Percentiles rank a stretch among this genome's conserved stretches.
These are phyloP conservation scores for Nymphicus hollandicus DNA, from an alignment of 2,113 vertebrate genomes.

Conservation along the genomic window DNA sequence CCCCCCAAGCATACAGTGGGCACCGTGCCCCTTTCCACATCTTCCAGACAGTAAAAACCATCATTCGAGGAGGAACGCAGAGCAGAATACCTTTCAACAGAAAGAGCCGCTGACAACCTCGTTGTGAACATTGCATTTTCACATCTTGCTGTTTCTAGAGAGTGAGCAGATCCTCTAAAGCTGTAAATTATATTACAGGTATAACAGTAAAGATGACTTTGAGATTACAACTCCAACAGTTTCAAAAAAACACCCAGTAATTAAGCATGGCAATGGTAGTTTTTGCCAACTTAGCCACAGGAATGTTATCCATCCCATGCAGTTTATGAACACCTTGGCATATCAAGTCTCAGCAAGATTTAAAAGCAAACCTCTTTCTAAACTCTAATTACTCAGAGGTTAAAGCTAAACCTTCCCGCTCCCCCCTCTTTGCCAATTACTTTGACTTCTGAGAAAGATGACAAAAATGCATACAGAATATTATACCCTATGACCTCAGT, in stretches of 20 bases:
- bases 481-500: neutral
- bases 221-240: neutral
- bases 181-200: neutral
- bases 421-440: neutral
- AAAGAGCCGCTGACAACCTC: neutral
- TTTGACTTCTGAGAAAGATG: neutral
- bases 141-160: neutral
- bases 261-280: neutral
- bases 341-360: neutral
- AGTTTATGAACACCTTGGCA: neutral
- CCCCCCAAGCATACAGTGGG: neutral
- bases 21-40: neutral
- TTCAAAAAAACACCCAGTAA: neutral
- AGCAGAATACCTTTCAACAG: neutral
- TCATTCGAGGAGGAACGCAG: neutral
- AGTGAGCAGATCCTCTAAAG: accelerated
- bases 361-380: neutral
- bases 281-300: neutral
- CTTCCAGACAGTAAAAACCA: neutral
- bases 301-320: neutral
- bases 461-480: neutral
- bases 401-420: neutral
- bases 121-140: neutral
- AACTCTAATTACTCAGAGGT: neutral
- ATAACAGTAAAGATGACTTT: neutral